These are phyloP conservation scores for Hippolais icterina DNA, from an alignment of 2,113 vertebrate species.

Conservation along the genomic window DNA sequence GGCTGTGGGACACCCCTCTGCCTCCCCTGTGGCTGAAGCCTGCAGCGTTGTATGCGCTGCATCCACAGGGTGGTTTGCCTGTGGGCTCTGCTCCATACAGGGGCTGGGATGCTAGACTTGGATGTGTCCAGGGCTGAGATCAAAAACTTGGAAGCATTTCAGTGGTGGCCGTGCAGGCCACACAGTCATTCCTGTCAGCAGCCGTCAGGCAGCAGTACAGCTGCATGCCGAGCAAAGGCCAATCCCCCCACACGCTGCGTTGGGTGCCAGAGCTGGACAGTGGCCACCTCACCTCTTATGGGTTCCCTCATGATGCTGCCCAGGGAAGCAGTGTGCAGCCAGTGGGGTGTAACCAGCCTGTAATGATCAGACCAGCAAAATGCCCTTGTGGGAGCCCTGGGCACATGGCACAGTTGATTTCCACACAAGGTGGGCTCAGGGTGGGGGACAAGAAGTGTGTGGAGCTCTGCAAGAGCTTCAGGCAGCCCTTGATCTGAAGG, in stretches of 20 bases:
- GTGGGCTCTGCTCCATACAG: background rate
- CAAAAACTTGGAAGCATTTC: background rate
- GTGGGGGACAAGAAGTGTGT: background rate
- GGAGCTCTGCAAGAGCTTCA: background rate
- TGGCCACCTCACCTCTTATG: fast-evolving
- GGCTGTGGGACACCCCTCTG: fast-evolving
- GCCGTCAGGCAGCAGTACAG: slow-evolving; percentile 28
- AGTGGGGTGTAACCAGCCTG: background rate
- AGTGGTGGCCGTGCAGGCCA: fast-evolving
- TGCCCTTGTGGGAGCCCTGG: background rate
- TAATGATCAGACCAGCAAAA: background rate
- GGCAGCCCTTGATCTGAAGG: background rate
- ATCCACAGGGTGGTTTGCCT: fast-evolving
- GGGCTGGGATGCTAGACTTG: background rate
- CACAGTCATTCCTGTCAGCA: background rate
- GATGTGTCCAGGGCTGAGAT: background rate
- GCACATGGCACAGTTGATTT: fast-evolving
- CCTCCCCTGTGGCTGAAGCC: background rate
- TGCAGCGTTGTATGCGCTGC: fast-evolving
- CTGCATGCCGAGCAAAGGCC: fast-evolving
- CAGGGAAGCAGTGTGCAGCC: background rate
- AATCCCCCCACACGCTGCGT: fast-evolving
- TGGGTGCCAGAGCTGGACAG: background rate
- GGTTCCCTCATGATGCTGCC: background rate
- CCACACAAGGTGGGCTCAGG: background rate